A percentile compares a stretch with the other conserved stretches of the same genome.
phyloP scores from a whole-genome alignment of 2,113 vertebrate species.

The Rhynchomys soricoides region DNA sequence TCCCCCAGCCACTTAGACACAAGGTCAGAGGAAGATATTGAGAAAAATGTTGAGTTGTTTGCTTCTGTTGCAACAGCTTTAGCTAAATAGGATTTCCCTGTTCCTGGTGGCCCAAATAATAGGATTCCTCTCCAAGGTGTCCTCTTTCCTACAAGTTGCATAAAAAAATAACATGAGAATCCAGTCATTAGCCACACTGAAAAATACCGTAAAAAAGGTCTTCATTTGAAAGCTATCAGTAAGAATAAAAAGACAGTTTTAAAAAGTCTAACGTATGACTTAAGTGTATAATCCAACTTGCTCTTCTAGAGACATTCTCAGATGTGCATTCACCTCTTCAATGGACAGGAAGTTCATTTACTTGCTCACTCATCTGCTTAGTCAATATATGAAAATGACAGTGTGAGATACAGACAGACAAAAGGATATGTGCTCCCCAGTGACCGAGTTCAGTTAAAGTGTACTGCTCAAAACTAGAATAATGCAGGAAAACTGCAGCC shows the following conservation, averaged over 20 bases:
- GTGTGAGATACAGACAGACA: not conserved
- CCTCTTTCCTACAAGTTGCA: slow-evolving; percentile 91
- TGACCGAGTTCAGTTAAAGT: not conserved
- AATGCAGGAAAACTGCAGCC: not conserved
- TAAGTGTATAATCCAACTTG: not conserved
- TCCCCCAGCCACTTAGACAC: slow-evolving; percentile 99
- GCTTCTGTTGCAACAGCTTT: slow-evolving; percentile 99
- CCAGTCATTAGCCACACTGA: not conserved
- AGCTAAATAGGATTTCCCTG: slow-evolving; percentile 97
- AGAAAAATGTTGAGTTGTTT: slow-evolving; percentile 99
- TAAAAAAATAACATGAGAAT: slow-evolving; percentile 46
- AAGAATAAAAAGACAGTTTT: slow-evolving; percentile 20
- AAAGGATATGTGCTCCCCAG: not conserved
- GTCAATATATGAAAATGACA: not conserved
- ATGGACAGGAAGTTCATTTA: not conserved
- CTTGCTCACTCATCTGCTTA: not conserved
- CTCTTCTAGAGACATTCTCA: not conserved
- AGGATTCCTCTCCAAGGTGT: slow-evolving; percentile 98
- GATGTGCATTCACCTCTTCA: not conserved
- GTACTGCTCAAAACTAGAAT: not conserved
- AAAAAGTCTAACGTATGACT: not conserved
- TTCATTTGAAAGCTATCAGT: not conserved
- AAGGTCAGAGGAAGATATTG: slow-evolving; percentile 97
- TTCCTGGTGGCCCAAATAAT: slow-evolving; percentile 98
- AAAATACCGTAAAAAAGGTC: not conserved